phyloP scores from a whole-genome alignment of 2,797 vertebrate species.

The Clarias pachynema region DNA sequence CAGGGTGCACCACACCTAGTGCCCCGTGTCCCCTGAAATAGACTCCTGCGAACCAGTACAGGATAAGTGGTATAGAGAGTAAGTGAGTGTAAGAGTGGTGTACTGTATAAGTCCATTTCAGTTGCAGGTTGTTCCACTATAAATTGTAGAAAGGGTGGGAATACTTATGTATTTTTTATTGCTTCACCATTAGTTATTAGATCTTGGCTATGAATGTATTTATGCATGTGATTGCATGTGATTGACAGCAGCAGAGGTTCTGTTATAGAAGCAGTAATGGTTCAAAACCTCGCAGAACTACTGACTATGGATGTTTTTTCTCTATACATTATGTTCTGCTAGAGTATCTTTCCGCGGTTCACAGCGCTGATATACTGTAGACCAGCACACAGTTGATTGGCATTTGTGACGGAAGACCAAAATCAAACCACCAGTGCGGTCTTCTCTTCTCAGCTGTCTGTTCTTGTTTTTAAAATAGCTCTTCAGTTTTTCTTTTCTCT shows the following conservation, averaged over 20 bases:
- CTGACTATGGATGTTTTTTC: background rate
- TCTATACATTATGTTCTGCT: background rate
- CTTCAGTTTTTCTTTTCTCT: background rate
- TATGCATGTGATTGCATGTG: background rate
- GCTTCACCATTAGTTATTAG: background rate
- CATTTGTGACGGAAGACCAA: background rate
- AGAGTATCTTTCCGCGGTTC: background rate
- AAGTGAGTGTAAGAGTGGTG: too few relatives aligned
- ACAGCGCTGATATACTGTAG: background rate
- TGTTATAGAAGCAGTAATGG: background rate
- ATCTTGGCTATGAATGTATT: background rate
- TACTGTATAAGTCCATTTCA: background rate
- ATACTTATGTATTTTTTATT: background rate
- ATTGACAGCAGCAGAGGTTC: background rate
- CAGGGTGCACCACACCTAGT: too few relatives aligned
- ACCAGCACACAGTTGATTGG: background rate
- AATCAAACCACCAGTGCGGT: background rate
- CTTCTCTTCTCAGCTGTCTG: slow-evolving; percentile 8
- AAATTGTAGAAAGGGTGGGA: background rate
- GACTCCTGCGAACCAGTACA: too few relatives aligned
- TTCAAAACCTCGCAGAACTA: background rate
- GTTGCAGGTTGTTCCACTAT: background rate
- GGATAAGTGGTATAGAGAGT: too few relatives aligned
- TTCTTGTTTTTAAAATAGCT: slow-evolving; percentile 2
- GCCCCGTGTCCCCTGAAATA: too few relatives aligned